Percentiles rank a stretch among this genome's conserved stretches.
phyloP scores from a whole-genome alignment of 2,888 invertebrate genomes.

The Drosophila paramelanica region DNA sequence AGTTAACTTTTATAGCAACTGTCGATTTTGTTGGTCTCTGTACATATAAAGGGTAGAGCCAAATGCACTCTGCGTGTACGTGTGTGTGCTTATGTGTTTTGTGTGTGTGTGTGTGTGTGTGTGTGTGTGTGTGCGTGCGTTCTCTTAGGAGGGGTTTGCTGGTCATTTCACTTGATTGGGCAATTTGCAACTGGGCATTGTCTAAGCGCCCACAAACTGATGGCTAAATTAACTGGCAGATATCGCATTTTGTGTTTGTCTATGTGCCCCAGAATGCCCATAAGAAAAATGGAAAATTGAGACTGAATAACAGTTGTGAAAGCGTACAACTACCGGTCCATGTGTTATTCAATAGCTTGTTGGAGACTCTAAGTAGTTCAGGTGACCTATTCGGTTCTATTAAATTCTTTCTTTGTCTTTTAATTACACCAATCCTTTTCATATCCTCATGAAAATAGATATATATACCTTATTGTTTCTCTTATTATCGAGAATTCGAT shows the following conservation, averaged over 20 bases:
- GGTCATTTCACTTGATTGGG: constrained; percentile 75
- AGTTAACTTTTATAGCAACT: constrained; percentile 61
- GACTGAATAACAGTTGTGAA: constrained; percentile 7
- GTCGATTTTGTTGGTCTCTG: constrained; percentile 58
- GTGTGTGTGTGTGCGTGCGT: constrained; percentile 12
- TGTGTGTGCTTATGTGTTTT: constrained; percentile 11
- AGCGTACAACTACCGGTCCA: neutral
- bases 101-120: constrained; percentile 12
- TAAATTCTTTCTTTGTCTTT: too few relatives aligned
- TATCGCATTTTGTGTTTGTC: constrained; percentile 48
- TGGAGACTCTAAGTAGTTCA: neutral
- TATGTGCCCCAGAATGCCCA: constrained; percentile 17
- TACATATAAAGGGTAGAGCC: constrained; percentile 25
- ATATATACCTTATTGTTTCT: neutral
- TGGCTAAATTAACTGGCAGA: constrained; percentile 73
- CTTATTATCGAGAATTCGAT: constrained; percentile 10
- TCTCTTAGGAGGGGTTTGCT: constrained; percentile 35
- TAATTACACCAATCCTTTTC: too few relatives aligned
- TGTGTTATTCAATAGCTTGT: neutral
- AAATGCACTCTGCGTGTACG: constrained; percentile 25
- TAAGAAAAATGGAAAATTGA: constrained; percentile 27
- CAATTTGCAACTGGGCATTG: constrained; percentile 65
- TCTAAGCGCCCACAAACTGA: constrained; percentile 68
- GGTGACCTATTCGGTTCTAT: neutral
- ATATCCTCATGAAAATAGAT: neutral